Base-by-base conservation (phyloP, 2,113 vertebrate species). In the Pluvialis apricaria region DNA sequence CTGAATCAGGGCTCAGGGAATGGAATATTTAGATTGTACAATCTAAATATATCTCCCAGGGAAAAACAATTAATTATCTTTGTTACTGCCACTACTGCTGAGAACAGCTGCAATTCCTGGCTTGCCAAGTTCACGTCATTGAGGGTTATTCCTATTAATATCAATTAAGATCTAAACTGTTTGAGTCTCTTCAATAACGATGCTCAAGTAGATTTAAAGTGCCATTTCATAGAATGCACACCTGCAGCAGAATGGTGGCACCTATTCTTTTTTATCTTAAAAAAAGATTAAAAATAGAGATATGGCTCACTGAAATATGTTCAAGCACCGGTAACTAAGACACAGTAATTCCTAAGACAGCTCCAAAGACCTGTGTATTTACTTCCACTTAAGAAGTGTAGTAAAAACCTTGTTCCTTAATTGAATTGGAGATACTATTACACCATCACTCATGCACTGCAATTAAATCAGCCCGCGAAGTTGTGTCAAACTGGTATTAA, bases 41-140 rank as follows among this genome's bases (percentile, higher is more conserved):
- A 55, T 40, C 87, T 90, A 97, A 97, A 88, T 96, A 81, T 90
- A 93, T 91, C 85, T 96, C 75, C 64, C 42, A 90, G 93, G 95
- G 87, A 97, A 94, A 95, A 95, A 96, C 92, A 94, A 96, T 96
- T 96, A 96, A 96, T 97, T 96, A 96, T 94, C 95, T 96, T 95
- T 89, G 83, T 91, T 97, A 91, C 45, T 90, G 91, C 66, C 84
- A 94, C 82, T 77, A 32, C 66, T 81, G 68, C 93, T 70, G 89
- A 91, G 89, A 97, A 94, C 94, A 96, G 96, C 95, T 97, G 96
- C 95, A 97, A 57, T 60, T 91, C 61, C 93, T 96, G 84, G 14
- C 78, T 96, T 90, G 91, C 97, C 97, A 97, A 95, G 81, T 80
- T 91, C 86, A 87, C 2, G 0, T 97, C 91, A 91, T 52, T 40